These are phyloP conservation scores for Mesoclemmys tuberculata DNA, from an alignment of 2,113 vertebrate species.

Conservation along the genomic window DNA sequence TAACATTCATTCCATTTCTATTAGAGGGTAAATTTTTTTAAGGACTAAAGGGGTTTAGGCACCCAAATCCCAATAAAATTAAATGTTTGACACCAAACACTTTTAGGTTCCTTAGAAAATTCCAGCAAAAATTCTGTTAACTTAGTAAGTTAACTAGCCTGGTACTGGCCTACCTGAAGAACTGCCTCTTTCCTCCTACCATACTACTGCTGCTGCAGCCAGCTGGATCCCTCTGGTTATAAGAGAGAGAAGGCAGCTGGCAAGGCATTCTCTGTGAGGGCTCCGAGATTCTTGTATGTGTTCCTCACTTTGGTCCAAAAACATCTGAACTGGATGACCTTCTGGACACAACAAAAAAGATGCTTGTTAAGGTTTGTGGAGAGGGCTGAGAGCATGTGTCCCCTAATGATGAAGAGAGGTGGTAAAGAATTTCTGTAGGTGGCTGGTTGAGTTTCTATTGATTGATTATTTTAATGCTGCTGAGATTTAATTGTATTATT, in stretches of 20 bases:
- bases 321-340: neutral
- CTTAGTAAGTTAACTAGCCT: neutral
- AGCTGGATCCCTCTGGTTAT: neutral
- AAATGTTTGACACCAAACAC: neutral
- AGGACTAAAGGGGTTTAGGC: neutral
- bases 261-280: neutral
- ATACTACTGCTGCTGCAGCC: neutral
- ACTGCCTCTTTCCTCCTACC: neutral
- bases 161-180: neutral
- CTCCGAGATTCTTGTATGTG: no score
- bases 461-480: neutral
- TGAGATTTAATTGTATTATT: neutral
- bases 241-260: neutral
- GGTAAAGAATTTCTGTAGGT: neutral
- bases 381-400: neutral
- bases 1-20: neutral
- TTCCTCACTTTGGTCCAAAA: neutral
- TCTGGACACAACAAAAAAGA: neutral
- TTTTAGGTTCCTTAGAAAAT: neutral
- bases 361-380: neutral
- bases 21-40: neutral
- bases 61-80: neutral
- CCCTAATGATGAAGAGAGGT: neutral
- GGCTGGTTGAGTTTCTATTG: neutral
- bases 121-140: neutral